Conservation (phyloP, 2,113 vertebrate species). For the Triplophysa tibetana region DNA sequence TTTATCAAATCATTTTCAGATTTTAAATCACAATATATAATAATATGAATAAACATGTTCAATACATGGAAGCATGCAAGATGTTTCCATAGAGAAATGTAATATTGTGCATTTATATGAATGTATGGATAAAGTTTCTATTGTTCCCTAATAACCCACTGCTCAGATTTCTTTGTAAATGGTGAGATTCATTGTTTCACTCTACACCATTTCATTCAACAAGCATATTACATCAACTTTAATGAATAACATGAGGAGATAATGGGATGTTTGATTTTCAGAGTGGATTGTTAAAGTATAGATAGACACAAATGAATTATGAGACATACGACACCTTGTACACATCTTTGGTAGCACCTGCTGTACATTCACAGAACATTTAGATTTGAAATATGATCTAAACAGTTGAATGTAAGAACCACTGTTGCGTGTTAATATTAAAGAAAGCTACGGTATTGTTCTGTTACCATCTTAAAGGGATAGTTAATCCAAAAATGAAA, state of each 20-base stretch:
- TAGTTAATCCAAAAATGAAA: background rate
- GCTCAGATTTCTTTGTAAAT: background rate
- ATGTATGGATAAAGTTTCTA: conserved; percentile 4
- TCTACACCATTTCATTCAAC: conserved; percentile 3
- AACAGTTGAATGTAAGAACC: background rate
- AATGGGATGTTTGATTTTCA: background rate
- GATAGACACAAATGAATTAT: background rate
- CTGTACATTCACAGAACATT: conserved; percentile 9
- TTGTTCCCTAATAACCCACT: background rate
- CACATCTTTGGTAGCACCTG: background rate
- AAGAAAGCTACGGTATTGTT: background rate
- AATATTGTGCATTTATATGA: background rate
- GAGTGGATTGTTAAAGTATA: background rate
- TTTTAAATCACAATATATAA: too few species aligned
- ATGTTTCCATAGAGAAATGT: background rate
- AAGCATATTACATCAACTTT: conserved; percentile 5
- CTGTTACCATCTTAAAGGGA: background rate
- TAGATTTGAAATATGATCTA: background rate
- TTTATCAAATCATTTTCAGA: background rate
- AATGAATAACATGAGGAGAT: background rate
- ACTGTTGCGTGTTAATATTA: background rate
- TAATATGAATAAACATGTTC: background rate
- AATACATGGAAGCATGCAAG: background rate
- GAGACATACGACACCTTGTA: background rate
- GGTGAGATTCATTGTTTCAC: conserved; percentile 7